Evolutionary conservation across 2,888 invertebrate species (phyloP).

Genomic region (Tetramorium bicarinatum): DNA sequence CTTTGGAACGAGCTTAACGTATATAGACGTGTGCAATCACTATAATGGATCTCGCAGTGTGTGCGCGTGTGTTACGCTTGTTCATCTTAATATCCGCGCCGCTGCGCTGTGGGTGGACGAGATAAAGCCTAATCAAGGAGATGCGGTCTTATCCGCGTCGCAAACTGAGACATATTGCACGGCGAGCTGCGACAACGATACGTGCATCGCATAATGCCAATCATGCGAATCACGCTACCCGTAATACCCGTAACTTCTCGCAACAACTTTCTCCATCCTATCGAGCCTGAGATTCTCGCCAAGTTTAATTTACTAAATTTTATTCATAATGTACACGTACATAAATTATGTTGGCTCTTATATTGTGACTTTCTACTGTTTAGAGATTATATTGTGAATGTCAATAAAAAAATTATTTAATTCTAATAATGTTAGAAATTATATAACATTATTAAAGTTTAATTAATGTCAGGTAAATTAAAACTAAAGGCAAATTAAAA

Average conservation of each 20-base stretch:
- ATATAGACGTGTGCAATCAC: constrained; percentile 7
- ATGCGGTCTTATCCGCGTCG: constrained; percentile 60
- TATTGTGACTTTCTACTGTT: neutral
- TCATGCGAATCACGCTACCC: constrained; percentile 39
- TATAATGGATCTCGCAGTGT: constrained; percentile 33
- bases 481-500: neutral
- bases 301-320: neutral
- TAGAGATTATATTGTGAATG: neutral
- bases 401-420: neutral
- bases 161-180: constrained; percentile 73
- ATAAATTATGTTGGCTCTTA: neutral
- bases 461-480: neutral
- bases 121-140: constrained; percentile 72
- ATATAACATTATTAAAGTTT: neutral
- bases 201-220: constrained; percentile 54
- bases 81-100: constrained; percentile 69
- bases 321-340: neutral
- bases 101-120: constrained; percentile 69
- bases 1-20: constrained; percentile 1
- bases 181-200: constrained; percentile 42
- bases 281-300: neutral
- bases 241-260: constrained; percentile 24
- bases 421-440: neutral
- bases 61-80: constrained; percentile 42
- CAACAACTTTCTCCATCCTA: constrained; percentile 28